Percentiles rank a stretch among this genome's conserved stretches.
Conservation (phyloP, 1,140 invertebrate species). For the Steinernema feltiae region DNA sequence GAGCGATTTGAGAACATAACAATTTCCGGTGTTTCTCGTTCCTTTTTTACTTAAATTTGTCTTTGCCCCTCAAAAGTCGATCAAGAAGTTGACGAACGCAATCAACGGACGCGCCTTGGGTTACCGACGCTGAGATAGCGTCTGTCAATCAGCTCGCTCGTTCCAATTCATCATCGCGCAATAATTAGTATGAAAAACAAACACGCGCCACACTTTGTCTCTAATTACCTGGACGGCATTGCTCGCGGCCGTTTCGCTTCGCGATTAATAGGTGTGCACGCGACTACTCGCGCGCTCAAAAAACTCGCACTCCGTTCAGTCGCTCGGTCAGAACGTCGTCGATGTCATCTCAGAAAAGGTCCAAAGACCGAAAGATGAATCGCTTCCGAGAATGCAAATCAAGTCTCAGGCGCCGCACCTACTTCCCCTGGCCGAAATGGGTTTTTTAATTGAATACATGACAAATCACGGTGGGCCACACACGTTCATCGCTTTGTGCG, state of each 20-base stretch:
- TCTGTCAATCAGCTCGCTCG: background rate
- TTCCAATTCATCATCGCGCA: background rate
- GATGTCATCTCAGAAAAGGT: background rate
- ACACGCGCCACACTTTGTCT: constrained; percentile 3
- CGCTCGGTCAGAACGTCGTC: background rate
- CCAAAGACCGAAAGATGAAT: background rate
- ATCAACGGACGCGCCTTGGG: background rate
- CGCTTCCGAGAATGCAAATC: background rate
- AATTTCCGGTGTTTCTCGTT: background rate
- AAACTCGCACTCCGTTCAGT: background rate
- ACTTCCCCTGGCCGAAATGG: background rate
- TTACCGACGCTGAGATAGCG: background rate
- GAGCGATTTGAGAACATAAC: background rate
- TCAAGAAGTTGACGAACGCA: background rate
- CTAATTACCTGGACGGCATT: constrained; percentile 13
- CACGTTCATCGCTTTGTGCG: background rate
- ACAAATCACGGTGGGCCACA: constrained; percentile 5
- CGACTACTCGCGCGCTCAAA: background rate
- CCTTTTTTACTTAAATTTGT: background rate
- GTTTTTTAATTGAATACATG: background rate
- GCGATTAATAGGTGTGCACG: constrained; percentile 6
- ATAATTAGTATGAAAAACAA: constrained; percentile 16
- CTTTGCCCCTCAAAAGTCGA: background rate
- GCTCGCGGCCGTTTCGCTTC: constrained; percentile 6
- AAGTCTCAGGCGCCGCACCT: background rate